These are phyloP conservation scores for Cepphus grylle DNA, from an alignment of 2,113 vertebrate genomes.

Conservation along the genomic window DNA sequence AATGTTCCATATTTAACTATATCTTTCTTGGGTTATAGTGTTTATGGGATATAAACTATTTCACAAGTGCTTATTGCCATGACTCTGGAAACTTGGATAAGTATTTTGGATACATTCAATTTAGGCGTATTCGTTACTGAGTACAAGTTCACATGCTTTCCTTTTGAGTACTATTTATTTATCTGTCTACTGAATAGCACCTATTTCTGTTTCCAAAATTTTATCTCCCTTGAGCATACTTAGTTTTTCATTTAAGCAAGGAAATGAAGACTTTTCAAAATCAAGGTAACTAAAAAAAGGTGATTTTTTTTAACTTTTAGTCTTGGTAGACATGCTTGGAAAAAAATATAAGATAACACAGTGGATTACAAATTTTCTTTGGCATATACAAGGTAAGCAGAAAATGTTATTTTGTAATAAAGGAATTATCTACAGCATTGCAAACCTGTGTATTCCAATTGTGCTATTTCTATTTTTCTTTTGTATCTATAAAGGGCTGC, in stretches of 20 bases:
- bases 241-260: background rate
- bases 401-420: background rate
- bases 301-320: background rate
- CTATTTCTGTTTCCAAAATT: background rate
- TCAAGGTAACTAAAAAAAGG: background rate
- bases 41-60: background rate
- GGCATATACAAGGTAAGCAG: background rate
- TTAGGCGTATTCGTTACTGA: accelerated
- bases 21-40: background rate
- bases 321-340: background rate
- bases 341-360: background rate
- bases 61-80: background rate
- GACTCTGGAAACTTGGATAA: background rate
- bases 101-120: background rate
- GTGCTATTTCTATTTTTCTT: background rate
- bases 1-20: background rate
- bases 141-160: background rate
- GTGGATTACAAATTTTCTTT: background rate
- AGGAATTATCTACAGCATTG: background rate
- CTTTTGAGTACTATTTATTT: background rate
- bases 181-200: background rate
- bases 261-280: background rate
- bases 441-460: background rate
- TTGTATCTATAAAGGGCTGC: background rate
- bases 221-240: background rate